phyloP scores from a whole-genome alignment of 2,113 vertebrate species.

The Alethe castanea region DNA sequence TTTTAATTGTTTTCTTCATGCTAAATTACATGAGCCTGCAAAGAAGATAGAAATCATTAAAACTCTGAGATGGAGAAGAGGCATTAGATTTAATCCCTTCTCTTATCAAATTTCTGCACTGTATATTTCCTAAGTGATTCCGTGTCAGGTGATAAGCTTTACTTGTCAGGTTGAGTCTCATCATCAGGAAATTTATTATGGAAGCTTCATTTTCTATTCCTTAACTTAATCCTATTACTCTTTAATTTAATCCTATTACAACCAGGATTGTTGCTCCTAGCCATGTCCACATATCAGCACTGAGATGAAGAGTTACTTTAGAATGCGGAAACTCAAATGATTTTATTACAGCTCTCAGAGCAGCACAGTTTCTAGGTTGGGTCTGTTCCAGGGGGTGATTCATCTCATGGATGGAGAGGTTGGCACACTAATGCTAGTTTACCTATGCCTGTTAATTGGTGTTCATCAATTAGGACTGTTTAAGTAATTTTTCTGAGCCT shows the following conservation, averaged over 20 bases:
- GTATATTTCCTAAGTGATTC: neutral
- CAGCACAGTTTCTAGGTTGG: neutral
- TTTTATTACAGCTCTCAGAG: neutral
- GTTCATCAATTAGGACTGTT: neutral
- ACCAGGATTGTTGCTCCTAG: neutral
- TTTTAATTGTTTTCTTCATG: neutral
- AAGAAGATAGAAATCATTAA: neutral
- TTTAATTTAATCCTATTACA: constrained; percentile 18
- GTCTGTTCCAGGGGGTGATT: neutral
- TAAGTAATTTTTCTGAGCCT: neutral
- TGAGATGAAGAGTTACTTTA: neutral
- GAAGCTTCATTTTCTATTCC: neutral
- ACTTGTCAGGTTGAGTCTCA: neutral
- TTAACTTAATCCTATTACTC: constrained; percentile 27
- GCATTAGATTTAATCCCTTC: neutral
- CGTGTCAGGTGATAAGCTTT: neutral
- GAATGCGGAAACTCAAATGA: neutral
- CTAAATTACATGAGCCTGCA: neutral
- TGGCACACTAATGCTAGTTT: neutral
- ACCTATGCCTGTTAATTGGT: neutral
- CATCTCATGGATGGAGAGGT: neutral
- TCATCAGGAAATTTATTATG: neutral
- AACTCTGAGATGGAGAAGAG: neutral
- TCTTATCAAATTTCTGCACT: neutral
- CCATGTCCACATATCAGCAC: neutral